Evolutionary conservation across 2,113 vertebrate species (phyloP).

Genomic region (Amphiprion ocellaris): DNA sequence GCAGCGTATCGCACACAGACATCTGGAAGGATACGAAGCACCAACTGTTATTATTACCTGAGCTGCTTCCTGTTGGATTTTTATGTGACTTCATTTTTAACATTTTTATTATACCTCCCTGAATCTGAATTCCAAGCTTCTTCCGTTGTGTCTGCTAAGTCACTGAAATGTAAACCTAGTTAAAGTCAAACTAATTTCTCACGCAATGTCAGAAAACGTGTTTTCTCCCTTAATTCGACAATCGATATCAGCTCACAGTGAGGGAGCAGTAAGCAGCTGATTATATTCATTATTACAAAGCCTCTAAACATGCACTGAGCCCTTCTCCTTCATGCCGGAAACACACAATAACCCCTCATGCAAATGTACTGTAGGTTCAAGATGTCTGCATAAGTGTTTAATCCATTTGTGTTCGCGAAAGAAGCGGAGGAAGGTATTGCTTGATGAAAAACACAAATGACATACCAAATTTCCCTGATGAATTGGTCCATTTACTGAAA

Average conservation of each 20-base stretch:
- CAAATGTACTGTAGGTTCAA: conserved; percentile 39
- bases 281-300: conserved; percentile 22
- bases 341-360: conserved; percentile 43
- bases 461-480: conserved; percentile 79
- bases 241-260: conserved; percentile 33
- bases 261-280: conserved; percentile 43
- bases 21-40: conserved; percentile 67
- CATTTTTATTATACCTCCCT: neutral
- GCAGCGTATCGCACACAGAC: conserved; percentile 59
- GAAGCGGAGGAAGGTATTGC: conserved; percentile 58
- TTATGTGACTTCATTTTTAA: conserved; percentile 20
- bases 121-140: conserved; percentile 5
- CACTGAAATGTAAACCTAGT: conserved; percentile 27
- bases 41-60: conserved; percentile 38
- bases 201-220: conserved; percentile 10
- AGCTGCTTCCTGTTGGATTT: conserved; percentile 2
- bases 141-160: neutral
- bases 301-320: conserved; percentile 11
- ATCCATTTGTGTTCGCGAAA: conserved; percentile 59
- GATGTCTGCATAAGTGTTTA: conserved; percentile 61
- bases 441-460: conserved; percentile 77
- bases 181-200: conserved; percentile 38
- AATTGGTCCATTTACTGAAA: conserved; percentile 82
- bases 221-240: conserved; percentile 24
- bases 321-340: conserved; percentile 5